Base-by-base conservation (phyloP, 2,797 vertebrate species). In the Spheniscus humboldti region DNA sequence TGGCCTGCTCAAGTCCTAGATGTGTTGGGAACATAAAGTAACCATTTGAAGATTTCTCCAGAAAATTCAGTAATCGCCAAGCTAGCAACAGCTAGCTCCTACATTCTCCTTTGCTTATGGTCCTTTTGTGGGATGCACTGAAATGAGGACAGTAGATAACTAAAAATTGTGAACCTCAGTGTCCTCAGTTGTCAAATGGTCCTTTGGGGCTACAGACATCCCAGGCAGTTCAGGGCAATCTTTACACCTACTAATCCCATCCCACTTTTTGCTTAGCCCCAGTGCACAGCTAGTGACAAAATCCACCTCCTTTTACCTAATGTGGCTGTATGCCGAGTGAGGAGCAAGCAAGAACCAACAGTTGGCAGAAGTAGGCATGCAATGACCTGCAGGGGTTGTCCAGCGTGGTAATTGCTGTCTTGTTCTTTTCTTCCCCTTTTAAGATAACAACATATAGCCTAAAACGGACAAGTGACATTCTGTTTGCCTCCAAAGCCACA, bases 281-380 rank as follows among this genome's bases (percentile, higher is more conserved):
- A 57, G 47, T 2, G 12, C 57, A 80, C 43, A 57, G 25, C 12
- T 23, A 77, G 16, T 45, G 55, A 60, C 45, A 84, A 75, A 96
- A 88, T 6, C n/a, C 30, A 45, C 18, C 43, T 68, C 41, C 17
- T 64, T 80, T 75, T 59, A 27, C 9, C 27, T 18, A 37, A 5
- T 0, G 0, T 3, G 9, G 7, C 22, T 68, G 28, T 19, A 37
- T 41, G 55, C 64, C 45, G 39, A 73, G 47, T 1, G 0, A 86
- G 17, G 14, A 87, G 10, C 14, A 30, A 39, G 15, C 0, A 5
- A 73, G 56, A 74, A 90, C 17, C 60, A 75, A 57, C 53, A 75
- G 62, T 6, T 35, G 4, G 20, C 60, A 91, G 50, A 66, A 55
- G 3, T 0, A 27, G 52, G 33, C 33, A 19, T 1, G 4, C 2